These are phyloP conservation scores for Falcunculus frontatus DNA, from an alignment of 2,113 vertebrate genomes.

Conservation along the genomic window DNA sequence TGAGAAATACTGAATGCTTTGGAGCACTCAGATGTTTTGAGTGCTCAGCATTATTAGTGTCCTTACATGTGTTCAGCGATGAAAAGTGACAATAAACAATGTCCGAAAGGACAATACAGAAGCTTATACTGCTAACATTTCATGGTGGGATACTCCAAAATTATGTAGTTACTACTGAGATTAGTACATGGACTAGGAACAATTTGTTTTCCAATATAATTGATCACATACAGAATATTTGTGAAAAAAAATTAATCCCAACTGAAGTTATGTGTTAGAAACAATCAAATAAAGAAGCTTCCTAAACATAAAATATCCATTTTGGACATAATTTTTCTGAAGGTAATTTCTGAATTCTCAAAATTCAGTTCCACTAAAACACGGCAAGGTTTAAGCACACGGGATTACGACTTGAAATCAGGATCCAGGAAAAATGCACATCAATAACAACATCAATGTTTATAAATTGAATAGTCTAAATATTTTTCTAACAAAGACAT, in stretches of 20 bases:
- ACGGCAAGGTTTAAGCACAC: not conserved
- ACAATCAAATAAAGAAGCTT: not conserved
- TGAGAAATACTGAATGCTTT: not conserved
- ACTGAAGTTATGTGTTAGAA: not conserved
- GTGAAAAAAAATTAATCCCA: not conserved
- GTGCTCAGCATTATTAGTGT: not conserved
- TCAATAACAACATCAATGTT: not conserved
- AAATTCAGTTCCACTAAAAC: not conserved
- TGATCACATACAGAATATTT: not conserved
- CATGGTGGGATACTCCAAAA: not conserved
- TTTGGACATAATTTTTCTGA: not conserved
- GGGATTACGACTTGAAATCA: not conserved
- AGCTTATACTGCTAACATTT: not conserved
- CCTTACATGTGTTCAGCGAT: not conserved
- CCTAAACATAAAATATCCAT: not conserved
- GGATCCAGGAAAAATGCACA: not conserved
- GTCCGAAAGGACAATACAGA: not conserved
- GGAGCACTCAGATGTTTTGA: not conserved
- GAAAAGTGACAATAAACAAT: not conserved
- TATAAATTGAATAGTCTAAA: not conserved
- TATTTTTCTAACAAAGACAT: not conserved
- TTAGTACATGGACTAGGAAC: not conserved
- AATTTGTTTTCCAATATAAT: not conserved
- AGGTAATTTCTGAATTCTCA: not conserved
- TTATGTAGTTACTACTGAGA: not conserved